Percentiles rank a stretch among this genome's conserved stretches.
Conservation (phyloP, 2,797 vertebrate genomes). For the Micromesistius poutassou region DNA sequence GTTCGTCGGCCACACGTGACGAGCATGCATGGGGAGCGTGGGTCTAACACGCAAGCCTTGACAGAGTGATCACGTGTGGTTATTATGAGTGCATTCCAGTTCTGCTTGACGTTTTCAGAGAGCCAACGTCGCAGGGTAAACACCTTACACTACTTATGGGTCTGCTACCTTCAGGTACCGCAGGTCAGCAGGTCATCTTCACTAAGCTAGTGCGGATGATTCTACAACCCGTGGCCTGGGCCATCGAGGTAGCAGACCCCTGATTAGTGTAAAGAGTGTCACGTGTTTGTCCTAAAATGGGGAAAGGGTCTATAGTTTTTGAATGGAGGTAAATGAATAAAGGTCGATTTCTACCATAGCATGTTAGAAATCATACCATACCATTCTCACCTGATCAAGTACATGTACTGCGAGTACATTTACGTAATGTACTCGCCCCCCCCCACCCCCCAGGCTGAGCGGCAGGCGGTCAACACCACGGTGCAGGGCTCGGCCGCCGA, state of each 20-base stretch:
- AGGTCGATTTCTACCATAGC: not conserved
- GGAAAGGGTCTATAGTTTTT: not conserved
- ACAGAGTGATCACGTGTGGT: not conserved
- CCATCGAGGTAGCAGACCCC: not conserved
- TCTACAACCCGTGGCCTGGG: no score
- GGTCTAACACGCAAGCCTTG: not conserved
- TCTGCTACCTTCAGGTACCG: no score
- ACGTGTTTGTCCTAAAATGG: no score
- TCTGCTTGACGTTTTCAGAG: not conserved
- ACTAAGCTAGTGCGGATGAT: not conserved
- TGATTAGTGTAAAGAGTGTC: no score
- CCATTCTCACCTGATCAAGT: not conserved
- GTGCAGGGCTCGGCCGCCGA: constrained; percentile 97
- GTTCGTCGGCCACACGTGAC: not conserved
- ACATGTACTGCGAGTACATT: not conserved
- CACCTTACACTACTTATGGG: no score
- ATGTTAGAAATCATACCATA: not conserved
- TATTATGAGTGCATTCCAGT: not conserved
- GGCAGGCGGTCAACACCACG: constrained; percentile 93
- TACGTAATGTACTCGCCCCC: not conserved
- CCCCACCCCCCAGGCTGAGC: constrained; percentile 78
- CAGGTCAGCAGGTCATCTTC: not conserved
- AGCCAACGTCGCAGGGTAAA: not conserved
- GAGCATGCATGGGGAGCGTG: no score
- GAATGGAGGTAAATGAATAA: not conserved